phyloP scores from a whole-genome alignment of 2,797 vertebrate genomes.

The Echeneis naucrates region DNA sequence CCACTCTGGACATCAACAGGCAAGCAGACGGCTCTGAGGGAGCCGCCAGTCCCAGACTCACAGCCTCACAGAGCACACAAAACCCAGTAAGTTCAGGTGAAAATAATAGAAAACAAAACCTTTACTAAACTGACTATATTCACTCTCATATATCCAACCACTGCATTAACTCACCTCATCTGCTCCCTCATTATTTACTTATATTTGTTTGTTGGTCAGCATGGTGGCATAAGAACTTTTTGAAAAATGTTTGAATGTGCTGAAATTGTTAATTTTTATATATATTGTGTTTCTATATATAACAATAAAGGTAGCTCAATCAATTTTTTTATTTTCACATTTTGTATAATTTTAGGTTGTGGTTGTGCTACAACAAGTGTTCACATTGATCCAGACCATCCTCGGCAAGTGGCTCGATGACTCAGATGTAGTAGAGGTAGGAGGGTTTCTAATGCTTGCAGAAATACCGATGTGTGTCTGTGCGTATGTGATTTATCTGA shows the following conservation, averaged over 20 bases:
- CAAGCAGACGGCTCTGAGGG: conserved; percentile 88
- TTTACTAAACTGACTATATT: no score
- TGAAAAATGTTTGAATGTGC: neutral
- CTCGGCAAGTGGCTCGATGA: conserved; percentile 97
- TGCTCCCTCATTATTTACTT: neutral
- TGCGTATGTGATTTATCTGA: neutral
- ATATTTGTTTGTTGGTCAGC: neutral
- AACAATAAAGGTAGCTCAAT: neutral
- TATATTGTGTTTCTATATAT: no score
- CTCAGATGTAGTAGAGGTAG: conserved; percentile 96
- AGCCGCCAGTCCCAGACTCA: conserved; percentile 80
- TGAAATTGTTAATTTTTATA: no score
- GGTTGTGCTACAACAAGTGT: conserved; percentile 96
- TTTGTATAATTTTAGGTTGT: conserved; percentile 85
- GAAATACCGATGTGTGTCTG: conserved; percentile 7
- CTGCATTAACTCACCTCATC: neutral
- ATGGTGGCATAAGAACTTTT: neutral
- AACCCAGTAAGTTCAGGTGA: conserved; percentile 88
- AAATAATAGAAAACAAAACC: neutral
- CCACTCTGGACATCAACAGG: conserved; percentile 92
- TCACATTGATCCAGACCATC: conserved; percentile 94
- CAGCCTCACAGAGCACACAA: conserved; percentile 82
- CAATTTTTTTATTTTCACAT: neutral
- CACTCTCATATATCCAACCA: neutral
- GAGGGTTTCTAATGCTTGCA: conserved; percentile 18